Percentiles rank a stretch among this genome's conserved stretches.
These are phyloP conservation scores for Corydoras maculifer DNA, from an alignment of 2,113 vertebrate genomes.

Conservation along the genomic window DNA sequence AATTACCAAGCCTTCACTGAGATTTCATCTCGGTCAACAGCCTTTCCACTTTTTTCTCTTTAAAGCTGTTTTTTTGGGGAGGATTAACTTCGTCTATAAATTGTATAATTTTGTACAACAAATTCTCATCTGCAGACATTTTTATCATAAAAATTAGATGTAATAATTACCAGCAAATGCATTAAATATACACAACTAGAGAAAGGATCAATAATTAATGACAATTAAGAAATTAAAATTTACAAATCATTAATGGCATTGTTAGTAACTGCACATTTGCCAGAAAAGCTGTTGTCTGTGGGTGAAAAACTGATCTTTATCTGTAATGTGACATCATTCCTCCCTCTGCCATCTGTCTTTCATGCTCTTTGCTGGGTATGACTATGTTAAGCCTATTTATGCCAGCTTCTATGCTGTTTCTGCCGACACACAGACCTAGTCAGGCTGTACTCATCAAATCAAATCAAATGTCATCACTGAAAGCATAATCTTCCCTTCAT, in stretches of 20 bases:
- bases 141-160: too few species aligned
- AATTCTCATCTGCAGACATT: too few species aligned
- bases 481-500: slow-evolving; percentile 2
- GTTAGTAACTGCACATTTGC: neutral
- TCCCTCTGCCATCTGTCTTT: slow-evolving; percentile 39
- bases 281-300: neutral
- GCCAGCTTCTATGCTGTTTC: slow-evolving; percentile 27
- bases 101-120: too few species aligned
- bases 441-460: slow-evolving; percentile 14
- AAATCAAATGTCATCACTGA: neutral
- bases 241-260: neutral
- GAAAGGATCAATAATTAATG: too few species aligned
- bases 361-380: slow-evolving; percentile 23
- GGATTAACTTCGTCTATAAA: too few species aligned
- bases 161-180: too few species aligned
- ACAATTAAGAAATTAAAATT: neutral
- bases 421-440: slow-evolving; percentile 25
- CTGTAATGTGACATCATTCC: slow-evolving; percentile 35
- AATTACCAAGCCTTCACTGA: too few species aligned
- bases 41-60: too few species aligned
- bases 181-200: too few species aligned
- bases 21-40: too few species aligned
- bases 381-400: slow-evolving; percentile 13
- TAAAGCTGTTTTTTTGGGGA: too few species aligned
- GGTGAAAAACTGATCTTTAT: slow-evolving; percentile 26